Evolutionary conservation across 2,797 vertebrate species (phyloP).

Genomic region (Pogoniulus pusillus): DNA sequence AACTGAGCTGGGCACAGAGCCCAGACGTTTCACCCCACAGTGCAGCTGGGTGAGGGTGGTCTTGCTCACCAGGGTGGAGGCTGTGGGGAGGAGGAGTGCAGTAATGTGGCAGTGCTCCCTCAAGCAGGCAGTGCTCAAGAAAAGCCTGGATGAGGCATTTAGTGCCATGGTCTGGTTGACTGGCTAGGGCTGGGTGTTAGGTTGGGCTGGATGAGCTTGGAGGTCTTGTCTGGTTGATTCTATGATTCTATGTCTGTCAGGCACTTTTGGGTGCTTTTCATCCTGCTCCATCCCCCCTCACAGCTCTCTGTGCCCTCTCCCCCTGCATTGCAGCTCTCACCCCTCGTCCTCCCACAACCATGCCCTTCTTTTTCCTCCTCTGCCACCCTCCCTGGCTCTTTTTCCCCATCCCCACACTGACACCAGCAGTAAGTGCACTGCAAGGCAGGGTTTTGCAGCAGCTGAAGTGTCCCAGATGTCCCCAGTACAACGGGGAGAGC

Average conservation of each 20-base stretch:
- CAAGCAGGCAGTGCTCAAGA: too few relatives aligned
- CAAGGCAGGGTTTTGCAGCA: background rate
- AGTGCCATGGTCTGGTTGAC: too few relatives aligned
- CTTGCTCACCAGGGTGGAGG: accelerated
- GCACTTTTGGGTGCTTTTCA: background rate
- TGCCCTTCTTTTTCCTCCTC: background rate
- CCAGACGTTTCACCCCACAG: accelerated
- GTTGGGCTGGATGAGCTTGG: too few relatives aligned
- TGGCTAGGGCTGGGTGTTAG: too few relatives aligned
- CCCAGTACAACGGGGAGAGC: background rate
- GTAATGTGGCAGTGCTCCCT: accelerated
- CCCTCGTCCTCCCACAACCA: background rate
- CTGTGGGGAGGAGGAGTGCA: background rate
- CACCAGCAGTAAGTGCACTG: background rate
- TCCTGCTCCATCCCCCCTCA: background rate
- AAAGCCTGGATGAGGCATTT: too few relatives aligned
- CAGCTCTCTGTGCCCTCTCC: background rate
- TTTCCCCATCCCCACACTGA: accelerated
- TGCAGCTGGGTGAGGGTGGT: background rate
- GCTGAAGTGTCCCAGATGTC: accelerated
- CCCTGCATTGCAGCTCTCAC: background rate
- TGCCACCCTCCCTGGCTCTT: background rate
- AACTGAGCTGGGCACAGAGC: background rate
- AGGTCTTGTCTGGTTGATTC: too few relatives aligned
- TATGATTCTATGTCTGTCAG: background rate